Evolutionary conservation across 2,113 vertebrate genomes (phyloP), one percentile per base, ranked within the genome.

Genomic region (Rhynchopsitta pachyrhyncha): DNA sequence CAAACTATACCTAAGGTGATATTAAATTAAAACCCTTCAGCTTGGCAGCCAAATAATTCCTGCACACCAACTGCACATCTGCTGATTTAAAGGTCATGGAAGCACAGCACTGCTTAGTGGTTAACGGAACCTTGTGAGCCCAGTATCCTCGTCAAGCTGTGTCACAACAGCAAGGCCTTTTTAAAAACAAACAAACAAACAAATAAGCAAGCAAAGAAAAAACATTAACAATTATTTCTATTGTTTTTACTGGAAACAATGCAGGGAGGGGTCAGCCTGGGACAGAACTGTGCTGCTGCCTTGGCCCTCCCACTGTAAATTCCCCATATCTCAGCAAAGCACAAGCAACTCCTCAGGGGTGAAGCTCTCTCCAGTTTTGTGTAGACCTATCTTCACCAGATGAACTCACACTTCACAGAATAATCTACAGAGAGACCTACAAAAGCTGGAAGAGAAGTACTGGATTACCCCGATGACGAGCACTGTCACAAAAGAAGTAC

Each of bases 261-360:
- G 47, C 68, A 50, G 39, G 55, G 59, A 80, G 20, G 35, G 22
- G 7, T 73, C 35, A 68, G 46, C 53, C 24, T 67, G 46, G 69
- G 59, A 6, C 28, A 75, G 29, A 85, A 39, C 33, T 73, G 70
- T 13, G 53, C 44, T 17, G 8, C 53, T 49, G 42, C 39, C 76
- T 59, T 20, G 12, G 63, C 17, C 35, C 31, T 73, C 17, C 41
- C 1, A 0, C 46, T 1, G 0, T 66, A 69, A 77, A 19, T 31
- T 53, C 69, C 20, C 49, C 9, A 0, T 3, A 52, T 7, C 50
- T 68, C 66, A 76, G 37, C 25, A 70, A 46, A 70, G 31, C 41
- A 82, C 49, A 82, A 79, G 39, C 42, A 81, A 47, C 29, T 73
- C 75, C 57, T 46, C 63, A 66, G 35, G 46, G 63, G 17, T 14